These are phyloP conservation scores for Natrix natrix DNA, from an alignment of 2,797 vertebrate genomes.

Conservation along the genomic window DNA sequence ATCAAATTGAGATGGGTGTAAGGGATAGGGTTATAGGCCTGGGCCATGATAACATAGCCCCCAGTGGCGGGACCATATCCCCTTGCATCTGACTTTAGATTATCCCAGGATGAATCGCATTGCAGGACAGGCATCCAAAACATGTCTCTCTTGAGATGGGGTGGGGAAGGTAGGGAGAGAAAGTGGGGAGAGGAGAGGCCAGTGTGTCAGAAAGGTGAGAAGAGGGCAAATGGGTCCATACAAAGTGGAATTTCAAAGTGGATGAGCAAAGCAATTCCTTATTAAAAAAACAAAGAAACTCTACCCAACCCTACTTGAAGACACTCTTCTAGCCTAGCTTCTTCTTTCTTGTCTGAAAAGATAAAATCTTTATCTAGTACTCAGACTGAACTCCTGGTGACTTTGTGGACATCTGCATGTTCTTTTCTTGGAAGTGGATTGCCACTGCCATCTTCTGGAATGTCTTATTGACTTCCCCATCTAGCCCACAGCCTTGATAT, in stretches of 20 bases:
- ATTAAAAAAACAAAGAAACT: conserved; percentile 34
- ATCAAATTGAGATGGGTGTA: conserved; percentile 71
- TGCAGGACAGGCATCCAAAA: conserved; percentile 61
- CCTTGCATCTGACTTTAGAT: conserved; percentile 65
- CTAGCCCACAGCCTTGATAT: not conserved
- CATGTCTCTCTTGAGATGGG: conserved; percentile 38
- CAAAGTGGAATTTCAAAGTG: conserved; percentile 34
- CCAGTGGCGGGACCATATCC: conserved; percentile 59
- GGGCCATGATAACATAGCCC: conserved; percentile 57
- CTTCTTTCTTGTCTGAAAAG: not conserved
- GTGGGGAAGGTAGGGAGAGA: not conserved
- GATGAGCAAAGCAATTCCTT: conserved; percentile 25
- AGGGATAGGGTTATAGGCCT: conserved; percentile 63
- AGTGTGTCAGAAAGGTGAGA: conserved; percentile 37
- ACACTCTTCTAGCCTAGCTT: not conserved
- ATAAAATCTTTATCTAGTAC: not conserved
- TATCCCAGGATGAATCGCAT: conserved; percentile 68
- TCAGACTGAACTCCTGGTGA: not conserved
- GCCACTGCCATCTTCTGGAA: not conserved
- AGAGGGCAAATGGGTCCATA: not conserved
- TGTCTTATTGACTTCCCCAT: not conserved
- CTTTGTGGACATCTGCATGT: not conserved
- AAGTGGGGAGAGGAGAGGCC: not conserved
- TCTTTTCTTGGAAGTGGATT: not conserved
- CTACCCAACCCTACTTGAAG: not conserved